These are phyloP conservation scores for Ornithoptera alexandrae DNA, from an alignment of 2,888 invertebrate genomes.

Conservation along the genomic window DNA sequence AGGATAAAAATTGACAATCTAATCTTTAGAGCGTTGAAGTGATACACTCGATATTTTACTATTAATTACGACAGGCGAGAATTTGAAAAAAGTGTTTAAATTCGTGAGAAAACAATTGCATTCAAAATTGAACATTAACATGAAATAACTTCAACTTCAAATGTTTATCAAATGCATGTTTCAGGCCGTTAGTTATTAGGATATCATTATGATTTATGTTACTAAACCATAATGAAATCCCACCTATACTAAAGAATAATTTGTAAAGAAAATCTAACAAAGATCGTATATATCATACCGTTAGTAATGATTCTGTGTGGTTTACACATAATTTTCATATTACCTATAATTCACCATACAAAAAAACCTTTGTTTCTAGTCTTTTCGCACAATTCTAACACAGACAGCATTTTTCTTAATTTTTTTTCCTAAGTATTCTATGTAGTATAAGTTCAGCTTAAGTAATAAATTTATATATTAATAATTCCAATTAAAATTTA, in stretches of 20 bases:
- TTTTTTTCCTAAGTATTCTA: neutral
- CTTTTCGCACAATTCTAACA: neutral
- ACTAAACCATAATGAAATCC: neutral
- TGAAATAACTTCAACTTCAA: no score
- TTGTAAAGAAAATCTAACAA: no score
- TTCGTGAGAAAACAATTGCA: neutral
- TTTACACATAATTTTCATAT: neutral
- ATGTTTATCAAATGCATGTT: no score
- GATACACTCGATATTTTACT: constrained; percentile 32
- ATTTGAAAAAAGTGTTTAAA: neutral
- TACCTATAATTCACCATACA: neutral
- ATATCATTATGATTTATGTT: no score
- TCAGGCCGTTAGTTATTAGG: no score
- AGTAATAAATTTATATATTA: neutral
- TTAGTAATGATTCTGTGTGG: neutral
- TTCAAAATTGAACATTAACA: neutral
- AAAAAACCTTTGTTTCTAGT: neutral
- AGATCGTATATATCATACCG: no score
- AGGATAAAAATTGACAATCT: constrained; percentile 65
- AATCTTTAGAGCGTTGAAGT: constrained; percentile 48
- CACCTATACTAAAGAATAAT: neutral
- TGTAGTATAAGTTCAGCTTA: neutral
- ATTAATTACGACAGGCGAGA: constrained; percentile 28
- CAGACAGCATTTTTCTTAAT: neutral
- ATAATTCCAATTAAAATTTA: neutral